These are phyloP conservation scores for Galagoides demidoff DNA, from an alignment of 2,797 vertebrate genomes.

Conservation along the genomic window DNA sequence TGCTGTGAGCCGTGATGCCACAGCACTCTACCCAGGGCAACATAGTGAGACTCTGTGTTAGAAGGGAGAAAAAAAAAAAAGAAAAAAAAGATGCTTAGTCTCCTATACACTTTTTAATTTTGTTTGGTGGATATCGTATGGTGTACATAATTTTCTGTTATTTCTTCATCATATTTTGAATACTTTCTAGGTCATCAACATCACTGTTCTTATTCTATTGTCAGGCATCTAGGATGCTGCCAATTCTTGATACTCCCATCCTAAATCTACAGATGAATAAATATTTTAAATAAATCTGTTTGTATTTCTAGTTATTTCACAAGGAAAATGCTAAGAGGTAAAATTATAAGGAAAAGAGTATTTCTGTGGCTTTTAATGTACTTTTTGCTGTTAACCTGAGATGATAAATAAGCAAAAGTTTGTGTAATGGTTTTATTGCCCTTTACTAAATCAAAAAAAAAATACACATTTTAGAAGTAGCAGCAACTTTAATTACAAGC, in stretches of 20 bases:
- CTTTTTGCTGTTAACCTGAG: slow-evolving; percentile 54
- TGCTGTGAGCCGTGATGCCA: too few relatives aligned
- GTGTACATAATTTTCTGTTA: background rate
- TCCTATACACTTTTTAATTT: background rate
- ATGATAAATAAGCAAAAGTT: slow-evolving; percentile 58
- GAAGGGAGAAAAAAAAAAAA: too few relatives aligned
- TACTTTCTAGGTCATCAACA: background rate
- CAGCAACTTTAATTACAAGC: slow-evolving; percentile 76
- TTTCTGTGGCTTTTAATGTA: slow-evolving; percentile 7
- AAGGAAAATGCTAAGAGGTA: slow-evolving; percentile 12
- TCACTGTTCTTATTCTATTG: background rate
- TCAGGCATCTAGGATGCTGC: background rate
- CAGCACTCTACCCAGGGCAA: too few relatives aligned
- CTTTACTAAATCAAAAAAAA: slow-evolving; percentile 40
- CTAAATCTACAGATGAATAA: background rate
- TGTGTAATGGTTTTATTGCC: slow-evolving; percentile 71
- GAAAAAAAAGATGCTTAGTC: background rate
- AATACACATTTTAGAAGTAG: slow-evolving; percentile 67
- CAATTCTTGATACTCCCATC: background rate
- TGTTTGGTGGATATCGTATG: background rate
- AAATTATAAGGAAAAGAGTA: slow-evolving; percentile 31
- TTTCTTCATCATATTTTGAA: background rate
- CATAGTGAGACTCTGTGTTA: too few relatives aligned
- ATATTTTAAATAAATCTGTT: background rate
- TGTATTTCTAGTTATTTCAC: slow-evolving; percentile 34